Conservation (phyloP, 2,797 vertebrate species). For the Knipowitschia caucasica region DNA sequence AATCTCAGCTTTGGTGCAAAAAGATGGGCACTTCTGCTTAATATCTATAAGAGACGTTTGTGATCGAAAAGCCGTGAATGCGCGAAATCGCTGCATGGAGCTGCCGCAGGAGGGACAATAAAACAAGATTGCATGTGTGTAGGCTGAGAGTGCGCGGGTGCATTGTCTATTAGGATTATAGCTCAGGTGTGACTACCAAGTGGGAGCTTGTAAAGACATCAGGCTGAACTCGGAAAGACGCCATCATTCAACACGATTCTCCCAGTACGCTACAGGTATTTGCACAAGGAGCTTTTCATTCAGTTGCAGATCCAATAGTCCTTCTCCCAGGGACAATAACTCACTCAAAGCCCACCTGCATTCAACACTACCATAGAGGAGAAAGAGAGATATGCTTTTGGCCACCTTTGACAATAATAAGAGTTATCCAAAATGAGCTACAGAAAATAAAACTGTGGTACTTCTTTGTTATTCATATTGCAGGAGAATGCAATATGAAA, state of each 20-base stretch:
- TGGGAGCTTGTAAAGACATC: neutral
- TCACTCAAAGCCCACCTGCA: neutral
- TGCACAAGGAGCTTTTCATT: constrained; percentile 1
- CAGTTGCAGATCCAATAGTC: constrained; percentile 7
- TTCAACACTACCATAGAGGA: constrained; percentile 2
- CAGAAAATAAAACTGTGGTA: neutral
- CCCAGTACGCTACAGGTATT: constrained; percentile 11
- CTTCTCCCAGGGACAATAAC: neutral
- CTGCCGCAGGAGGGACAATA: neutral
- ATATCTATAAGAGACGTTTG: constrained; percentile 17
- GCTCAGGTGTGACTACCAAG: constrained; percentile 2
- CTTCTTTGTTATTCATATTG: neutral
- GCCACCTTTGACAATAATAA: neutral
- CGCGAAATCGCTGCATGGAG: constrained; percentile 11
- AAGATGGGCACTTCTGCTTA: constrained; percentile 32
- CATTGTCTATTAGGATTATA: constrained; percentile 21
- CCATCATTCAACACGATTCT: constrained; percentile 12
- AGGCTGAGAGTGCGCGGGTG: neutral
- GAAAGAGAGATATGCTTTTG: neutral
- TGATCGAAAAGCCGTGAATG: constrained; percentile 39
- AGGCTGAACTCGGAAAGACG: neutral
- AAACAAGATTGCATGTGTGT: constrained; percentile 11
- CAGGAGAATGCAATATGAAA: neutral
- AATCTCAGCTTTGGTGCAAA: constrained; percentile 44
- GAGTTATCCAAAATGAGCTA: neutral